Evolutionary conservation across 2,888 invertebrate species (phyloP).

Genomic region (Dolichomitus sp.): DNA sequence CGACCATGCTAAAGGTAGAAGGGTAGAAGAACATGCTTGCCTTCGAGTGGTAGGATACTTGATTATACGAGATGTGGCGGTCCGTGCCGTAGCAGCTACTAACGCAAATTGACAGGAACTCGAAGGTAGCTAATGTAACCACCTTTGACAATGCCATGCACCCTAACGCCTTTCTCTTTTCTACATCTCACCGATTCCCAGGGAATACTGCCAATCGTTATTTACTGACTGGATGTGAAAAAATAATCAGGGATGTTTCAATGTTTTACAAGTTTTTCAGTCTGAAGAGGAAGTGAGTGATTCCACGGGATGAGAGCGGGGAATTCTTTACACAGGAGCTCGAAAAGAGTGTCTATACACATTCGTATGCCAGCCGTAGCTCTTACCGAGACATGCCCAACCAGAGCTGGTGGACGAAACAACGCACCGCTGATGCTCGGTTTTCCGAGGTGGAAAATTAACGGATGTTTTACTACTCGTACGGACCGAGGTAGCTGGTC

Average conservation of each 20-base stretch:
- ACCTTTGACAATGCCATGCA: background rate
- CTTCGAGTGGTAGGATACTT: constrained; percentile 4
- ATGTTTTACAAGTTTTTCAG: background rate
- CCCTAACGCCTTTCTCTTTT: background rate
- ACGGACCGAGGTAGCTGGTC: no score
- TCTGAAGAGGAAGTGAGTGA: no score
- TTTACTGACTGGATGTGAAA: background rate
- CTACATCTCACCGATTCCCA: background rate
- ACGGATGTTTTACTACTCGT: no score
- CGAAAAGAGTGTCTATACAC: no score
- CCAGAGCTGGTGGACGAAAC: no score
- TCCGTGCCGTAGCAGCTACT: background rate
- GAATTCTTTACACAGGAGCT: no score
- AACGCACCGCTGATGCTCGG: no score
- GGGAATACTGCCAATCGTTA: background rate
- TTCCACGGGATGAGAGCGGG: no score
- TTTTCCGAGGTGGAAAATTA: no score
- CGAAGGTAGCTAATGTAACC: background rate
- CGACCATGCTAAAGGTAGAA: constrained; percentile 14
- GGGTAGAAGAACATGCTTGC: background rate
- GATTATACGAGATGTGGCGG: constrained; percentile 15
- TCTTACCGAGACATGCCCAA: no score
- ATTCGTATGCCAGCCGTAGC: no score
- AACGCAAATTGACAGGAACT: constrained; percentile 20
- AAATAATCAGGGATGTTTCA: background rate